Base-by-base conservation (phyloP, 1,140 invertebrate genomes). In the Drosophila neocordata region DNA sequence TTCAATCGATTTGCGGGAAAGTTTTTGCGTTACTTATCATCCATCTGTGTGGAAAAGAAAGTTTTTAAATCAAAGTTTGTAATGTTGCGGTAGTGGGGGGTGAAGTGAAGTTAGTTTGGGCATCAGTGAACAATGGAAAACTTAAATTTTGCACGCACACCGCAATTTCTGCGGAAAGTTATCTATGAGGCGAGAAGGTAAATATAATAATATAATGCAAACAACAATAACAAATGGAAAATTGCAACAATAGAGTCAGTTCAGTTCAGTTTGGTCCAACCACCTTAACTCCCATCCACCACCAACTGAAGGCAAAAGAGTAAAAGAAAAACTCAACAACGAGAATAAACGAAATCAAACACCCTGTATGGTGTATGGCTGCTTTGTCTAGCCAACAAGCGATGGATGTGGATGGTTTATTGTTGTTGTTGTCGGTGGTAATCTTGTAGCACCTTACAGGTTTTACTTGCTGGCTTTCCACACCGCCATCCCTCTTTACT, bases 151-250 rank as follows among this genome's bases (percentile, higher is more conserved):
- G 81, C 89, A 79, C 89, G 89, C 72, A 90, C 89, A 22, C 89
- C 89, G 73, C 89, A 91, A 53, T 91, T 91, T 88, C 79, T 91
- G 85, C 89, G 82, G 60, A 91, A 91, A 88, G 89, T 91, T 74
- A 89, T 91, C 73, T 73, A 65, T 58, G 89, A 91, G 61, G 89
- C 89, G 58, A 80, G 89, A 73, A 91, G 89, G 89, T 91, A 90
- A 87, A 75, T 84, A 31, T 31, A 6, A 31, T 6, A 31, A 31
- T 31, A 6, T 31, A 48, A 37, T 35, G 0, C 65, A 77, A 73
- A 51, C 69, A 77, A 69, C 1, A 31, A 31, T 4, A 51, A 41
- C 65, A 67, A 71, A 72, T 69, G 64, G 67, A 2, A 65, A 68
- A 73, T 52, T 59, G 73, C 53, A 60, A 44, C 31, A 15, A 38